These are phyloP conservation scores for Caenorhabditis tropicalis DNA, from an alignment of 1,140 invertebrate genomes.

Conservation along the genomic window DNA sequence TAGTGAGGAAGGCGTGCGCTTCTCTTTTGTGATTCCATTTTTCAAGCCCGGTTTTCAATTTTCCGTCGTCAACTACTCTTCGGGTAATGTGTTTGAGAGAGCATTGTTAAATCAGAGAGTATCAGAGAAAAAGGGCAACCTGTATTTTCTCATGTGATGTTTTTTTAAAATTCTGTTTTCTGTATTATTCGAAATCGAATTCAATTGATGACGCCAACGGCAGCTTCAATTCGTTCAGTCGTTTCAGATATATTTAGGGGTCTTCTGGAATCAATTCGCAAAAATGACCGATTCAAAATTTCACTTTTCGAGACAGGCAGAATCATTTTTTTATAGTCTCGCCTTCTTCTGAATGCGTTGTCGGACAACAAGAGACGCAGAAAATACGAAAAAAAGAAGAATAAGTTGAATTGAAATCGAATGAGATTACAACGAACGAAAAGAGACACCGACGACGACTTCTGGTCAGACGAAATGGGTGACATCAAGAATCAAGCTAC, in stretches of 20 bases:
- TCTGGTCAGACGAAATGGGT: neutral
- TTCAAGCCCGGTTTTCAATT: slow-evolving; percentile 33
- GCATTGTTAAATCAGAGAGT: neutral
- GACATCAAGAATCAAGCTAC: slow-evolving; percentile 16
- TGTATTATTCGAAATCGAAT: neutral
- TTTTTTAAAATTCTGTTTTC: slow-evolving; percentile 32
- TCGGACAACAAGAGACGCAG: neutral
- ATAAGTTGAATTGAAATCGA: slow-evolving; percentile 23
- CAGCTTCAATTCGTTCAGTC: slow-evolving; percentile 32
- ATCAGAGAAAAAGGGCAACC: slow-evolving; percentile 1
- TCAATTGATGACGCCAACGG: neutral
- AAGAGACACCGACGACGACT: neutral
- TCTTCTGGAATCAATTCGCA: neutral
- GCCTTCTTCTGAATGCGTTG: neutral
- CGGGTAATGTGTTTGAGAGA: neutral
- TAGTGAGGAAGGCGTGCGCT: neutral
- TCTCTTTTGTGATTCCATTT: slow-evolving; percentile 10
- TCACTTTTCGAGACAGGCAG: neutral
- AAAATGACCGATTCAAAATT: neutral
- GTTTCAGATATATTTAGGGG: neutral
- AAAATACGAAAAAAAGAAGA: neutral
- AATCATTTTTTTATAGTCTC: neutral
- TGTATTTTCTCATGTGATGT: slow-evolving; percentile 44
- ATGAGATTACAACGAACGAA: neutral
- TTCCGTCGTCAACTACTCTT: slow-evolving; percentile 1